A percentile compares a stretch with the other conserved stretches of the same genome.
phyloP scores from a whole-genome alignment of 2,797 vertebrate species.

The Yasuhikotakia modesta region DNA sequence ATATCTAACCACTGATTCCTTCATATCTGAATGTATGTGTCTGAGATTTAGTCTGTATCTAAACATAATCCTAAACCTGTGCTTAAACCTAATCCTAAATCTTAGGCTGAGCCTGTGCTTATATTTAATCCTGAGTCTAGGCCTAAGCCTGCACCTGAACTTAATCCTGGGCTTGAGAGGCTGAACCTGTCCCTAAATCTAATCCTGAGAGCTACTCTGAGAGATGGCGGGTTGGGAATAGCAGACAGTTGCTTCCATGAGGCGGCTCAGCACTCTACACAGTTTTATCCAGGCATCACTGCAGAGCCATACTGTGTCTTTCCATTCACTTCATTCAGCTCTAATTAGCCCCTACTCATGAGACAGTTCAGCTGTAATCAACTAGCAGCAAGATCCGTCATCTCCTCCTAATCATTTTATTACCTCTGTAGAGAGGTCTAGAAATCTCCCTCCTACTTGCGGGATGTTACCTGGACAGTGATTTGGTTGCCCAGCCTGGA shows the following conservation, averaged over 20 bases:
- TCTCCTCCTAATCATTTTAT: constrained; percentile 65
- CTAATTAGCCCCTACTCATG: constrained; percentile 65
- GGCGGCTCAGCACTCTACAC: constrained; percentile 40
- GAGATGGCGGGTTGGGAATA: constrained; percentile 28
- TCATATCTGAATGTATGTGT: constrained; percentile 12
- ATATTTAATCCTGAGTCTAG: constrained; percentile 32
- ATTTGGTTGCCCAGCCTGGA: background rate
- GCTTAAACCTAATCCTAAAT: constrained; percentile 28
- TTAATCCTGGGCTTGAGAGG: constrained; percentile 12
- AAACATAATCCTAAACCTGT: background rate
- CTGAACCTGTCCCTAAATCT: constrained; percentile 3
- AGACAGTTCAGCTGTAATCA: constrained; percentile 66
- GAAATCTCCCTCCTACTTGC: constrained; percentile 38
- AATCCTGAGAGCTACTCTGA: background rate
- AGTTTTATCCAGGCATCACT: constrained; percentile 36
- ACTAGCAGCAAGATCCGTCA: constrained; percentile 60
- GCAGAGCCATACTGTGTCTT: constrained; percentile 36
- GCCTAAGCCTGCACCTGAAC: constrained; percentile 6
- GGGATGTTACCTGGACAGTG: constrained; percentile 7
- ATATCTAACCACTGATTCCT: background rate
- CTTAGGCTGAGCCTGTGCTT: constrained; percentile 6
- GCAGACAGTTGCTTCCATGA: constrained; percentile 39
- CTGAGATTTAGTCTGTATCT: background rate
- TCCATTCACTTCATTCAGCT: constrained; percentile 60
- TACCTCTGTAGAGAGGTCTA: constrained; percentile 50